A percentile compares a stretch with the other conserved stretches of the same genome.
phyloP scores from a whole-genome alignment of 2,113 vertebrate species.

The Pluvialis apricaria region DNA sequence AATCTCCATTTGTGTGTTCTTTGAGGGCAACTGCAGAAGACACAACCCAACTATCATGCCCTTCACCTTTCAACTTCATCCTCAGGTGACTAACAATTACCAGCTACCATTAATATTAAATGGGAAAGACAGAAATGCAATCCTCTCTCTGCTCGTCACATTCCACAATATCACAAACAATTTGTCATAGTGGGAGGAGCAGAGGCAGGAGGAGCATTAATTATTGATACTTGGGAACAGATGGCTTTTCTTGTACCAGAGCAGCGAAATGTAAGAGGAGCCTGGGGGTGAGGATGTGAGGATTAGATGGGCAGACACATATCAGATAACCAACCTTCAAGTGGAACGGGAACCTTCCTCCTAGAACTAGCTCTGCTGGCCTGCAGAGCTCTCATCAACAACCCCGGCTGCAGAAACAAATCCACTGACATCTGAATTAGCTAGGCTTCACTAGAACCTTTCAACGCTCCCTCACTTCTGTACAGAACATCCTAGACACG shows the following conservation, averaged over 20 bases:
- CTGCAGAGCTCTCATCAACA: background rate
- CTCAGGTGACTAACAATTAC: conserved; percentile 58
- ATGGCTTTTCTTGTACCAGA: conserved; percentile 51
- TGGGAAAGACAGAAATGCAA: conserved; percentile 49
- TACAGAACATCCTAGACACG: background rate
- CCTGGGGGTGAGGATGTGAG: conserved; percentile 9
- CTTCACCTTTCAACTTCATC: conserved; percentile 57
- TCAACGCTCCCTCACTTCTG: background rate
- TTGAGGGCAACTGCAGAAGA: background rate
- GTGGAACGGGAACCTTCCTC: conserved; percentile 32
- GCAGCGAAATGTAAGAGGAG: conserved; percentile 46
- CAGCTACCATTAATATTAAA: conserved; percentile 63
- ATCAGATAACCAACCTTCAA: conserved; percentile 25
- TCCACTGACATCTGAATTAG: conserved; percentile 21
- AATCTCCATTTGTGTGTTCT: background rate
- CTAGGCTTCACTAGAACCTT: conserved; percentile 10
- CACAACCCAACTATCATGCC: background rate
- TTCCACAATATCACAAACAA: conserved; percentile 62
- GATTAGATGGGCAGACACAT: background rate
- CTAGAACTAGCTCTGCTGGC: background rate
- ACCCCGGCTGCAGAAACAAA: background rate
- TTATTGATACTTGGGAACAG: conserved; percentile 62
- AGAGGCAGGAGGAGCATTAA: conserved; percentile 38
- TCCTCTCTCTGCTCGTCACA: conserved; percentile 47
- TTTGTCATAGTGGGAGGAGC: conserved; percentile 53